These are phyloP conservation scores for Megalurothrips usitatus DNA, from an alignment of 2,888 invertebrate genomes.

Conservation along the genomic window DNA sequence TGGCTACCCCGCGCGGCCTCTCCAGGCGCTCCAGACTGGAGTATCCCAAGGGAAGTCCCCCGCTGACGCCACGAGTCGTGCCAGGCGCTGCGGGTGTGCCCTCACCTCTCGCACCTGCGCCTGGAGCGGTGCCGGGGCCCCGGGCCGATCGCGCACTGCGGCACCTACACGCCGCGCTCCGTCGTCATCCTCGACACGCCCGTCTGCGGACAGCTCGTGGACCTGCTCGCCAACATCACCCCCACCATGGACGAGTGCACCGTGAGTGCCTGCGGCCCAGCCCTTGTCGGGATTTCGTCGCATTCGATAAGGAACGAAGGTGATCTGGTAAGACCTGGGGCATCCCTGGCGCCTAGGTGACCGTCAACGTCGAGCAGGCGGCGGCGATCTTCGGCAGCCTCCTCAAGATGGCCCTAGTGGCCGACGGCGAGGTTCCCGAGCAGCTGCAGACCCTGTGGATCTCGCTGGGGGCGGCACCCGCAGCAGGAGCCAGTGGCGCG, in stretches of 20 bases:
- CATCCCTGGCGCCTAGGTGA: neutral
- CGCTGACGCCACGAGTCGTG: neutral
- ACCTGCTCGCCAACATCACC: neutral
- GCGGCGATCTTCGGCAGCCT: neutral
- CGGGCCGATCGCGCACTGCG: neutral
- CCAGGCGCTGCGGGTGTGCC: neutral
- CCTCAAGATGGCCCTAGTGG: slow-evolving; percentile 15
- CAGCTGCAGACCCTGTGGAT: neutral
- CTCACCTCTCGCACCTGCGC: neutral
- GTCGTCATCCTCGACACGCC: slow-evolving; percentile 15
- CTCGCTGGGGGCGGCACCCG: neutral
- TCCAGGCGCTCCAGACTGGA: no score
- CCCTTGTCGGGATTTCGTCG: neutral
- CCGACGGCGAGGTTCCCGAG: slow-evolving; percentile 1
- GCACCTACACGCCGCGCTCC: neutral
- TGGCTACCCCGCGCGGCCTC: no score
- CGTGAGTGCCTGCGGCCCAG: neutral
- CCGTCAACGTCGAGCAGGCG: slow-evolving; percentile 3
- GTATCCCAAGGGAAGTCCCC: neutral
- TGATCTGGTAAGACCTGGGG: no score
- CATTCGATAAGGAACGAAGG: no score
- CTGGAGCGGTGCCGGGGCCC: slow-evolving; percentile 5
- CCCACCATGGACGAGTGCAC: neutral
- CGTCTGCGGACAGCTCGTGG: neutral
- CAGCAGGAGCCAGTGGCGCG: neutral